Evolutionary conservation across 2,797 vertebrate genomes (phyloP).

Genomic region (Sternotherus odoratus): DNA sequence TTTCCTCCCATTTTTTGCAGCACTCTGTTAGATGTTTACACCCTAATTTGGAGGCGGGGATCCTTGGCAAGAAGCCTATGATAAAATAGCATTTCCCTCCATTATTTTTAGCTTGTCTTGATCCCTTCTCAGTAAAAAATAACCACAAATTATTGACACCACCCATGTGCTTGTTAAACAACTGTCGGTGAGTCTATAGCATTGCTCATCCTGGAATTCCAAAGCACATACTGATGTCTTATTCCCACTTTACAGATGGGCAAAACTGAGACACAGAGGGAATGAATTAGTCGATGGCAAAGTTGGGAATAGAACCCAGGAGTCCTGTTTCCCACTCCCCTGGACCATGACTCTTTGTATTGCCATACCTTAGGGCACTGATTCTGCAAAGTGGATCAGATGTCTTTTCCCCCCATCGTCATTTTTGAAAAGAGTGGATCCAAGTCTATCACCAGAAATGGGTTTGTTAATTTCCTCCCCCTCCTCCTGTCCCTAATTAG

Average conservation of each 20-base stretch:
- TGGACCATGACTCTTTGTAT: neutral
- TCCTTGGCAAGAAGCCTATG: neutral
- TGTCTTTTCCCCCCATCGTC: slow-evolving; percentile 8
- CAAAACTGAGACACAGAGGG: neutral
- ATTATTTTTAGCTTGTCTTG: neutral
- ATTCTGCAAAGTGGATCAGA: neutral
- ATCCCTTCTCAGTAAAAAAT: neutral
- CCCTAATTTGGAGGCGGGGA: neutral
- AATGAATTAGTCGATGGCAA: neutral
- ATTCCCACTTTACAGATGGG: slow-evolving; percentile 72
- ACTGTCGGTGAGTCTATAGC: neutral
- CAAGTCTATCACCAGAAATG: slow-evolving; percentile 46
- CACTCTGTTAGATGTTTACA: neutral
- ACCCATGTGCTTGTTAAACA: neutral
- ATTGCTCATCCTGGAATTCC: neutral
- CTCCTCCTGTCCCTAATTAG: slow-evolving; percentile 45
- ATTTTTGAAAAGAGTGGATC: neutral
- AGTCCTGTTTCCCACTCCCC: neutral
- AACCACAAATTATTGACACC: neutral
- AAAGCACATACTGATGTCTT: neutral
- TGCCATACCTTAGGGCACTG: neutral
- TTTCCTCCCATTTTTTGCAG: neutral
- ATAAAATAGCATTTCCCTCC: neutral
- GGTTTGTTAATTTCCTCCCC: slow-evolving; percentile 40
- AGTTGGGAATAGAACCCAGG: neutral